Base-by-base conservation (phyloP, 2,113 vertebrate genomes). In the Pao palembangensis region DNA sequence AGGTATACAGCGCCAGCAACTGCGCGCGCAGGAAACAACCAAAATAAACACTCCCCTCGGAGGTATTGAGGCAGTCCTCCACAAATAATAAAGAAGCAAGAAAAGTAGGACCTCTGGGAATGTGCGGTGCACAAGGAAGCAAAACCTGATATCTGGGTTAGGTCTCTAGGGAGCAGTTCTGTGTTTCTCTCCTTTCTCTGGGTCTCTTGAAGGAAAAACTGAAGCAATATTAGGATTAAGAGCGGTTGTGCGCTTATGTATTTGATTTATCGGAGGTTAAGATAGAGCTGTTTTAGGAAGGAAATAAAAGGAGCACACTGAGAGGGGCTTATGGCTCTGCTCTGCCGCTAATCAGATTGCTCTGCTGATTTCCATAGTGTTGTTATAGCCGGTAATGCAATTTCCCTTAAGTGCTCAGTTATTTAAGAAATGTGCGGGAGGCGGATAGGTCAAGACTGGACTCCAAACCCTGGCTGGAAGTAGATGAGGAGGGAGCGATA, bases 401-500 rank as follows among this genome's bases (percentile, higher is more conserved):
- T 91, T 89, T 87, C 73, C 88, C 72, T 69, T 90, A 90, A 91
- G 91, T 91, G 90, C 90, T 88, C 84, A 78, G 83, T 89, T 90
- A 89, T 91, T 90, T 90, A 88, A 90, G 79, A 88, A 91, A 90
- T 87, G 85, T 83, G 85, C 76, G 87, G 76, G 65, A 71, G 81
- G 69, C 64, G 25, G 76, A 81, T 85, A 82, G 91, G 90, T 90
- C 90, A 90, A 70, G 68, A 74, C 76, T 70, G 83, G 81, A 74
- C 80, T 69, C 69, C 55, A 75, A 82, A 68, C 62, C 17, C 60
- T 66, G 69, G 78, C 76, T 72, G 79, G 63, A 56, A 56, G 71
- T 58, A 67, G 49, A 54, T 48, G 25, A 50, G 50, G 61, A 41
- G 63, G 68, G 49, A 70, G 58, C 47, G 69, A 78, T 64, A 52